Conservation (phyloP, 2,797 vertebrate genomes). For the Coregonus sp. region DNA sequence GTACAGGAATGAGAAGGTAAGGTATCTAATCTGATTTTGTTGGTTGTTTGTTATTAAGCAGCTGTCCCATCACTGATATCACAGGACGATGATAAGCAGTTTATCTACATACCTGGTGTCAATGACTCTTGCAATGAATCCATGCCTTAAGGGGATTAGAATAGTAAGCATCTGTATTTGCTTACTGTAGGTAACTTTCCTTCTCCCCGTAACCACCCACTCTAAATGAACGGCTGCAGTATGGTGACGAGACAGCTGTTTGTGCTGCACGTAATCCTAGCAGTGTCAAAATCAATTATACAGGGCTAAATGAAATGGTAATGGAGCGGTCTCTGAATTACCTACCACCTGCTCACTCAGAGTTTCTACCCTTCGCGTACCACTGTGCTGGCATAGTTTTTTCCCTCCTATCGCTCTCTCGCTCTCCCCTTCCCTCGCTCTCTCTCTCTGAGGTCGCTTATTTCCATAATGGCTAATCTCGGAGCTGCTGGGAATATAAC, state of each 20-base stretch:
- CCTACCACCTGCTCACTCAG: constrained; percentile 29
- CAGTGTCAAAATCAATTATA: constrained; percentile 45
- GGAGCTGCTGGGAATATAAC: constrained; percentile 1
- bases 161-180: constrained; percentile 5
- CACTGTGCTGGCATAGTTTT: background rate
- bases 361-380: constrained; percentile 2
- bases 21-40: background rate
- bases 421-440: background rate
- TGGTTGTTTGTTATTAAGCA: background rate
- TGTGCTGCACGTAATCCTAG: constrained; percentile 24
- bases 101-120: background rate
- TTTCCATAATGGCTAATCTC: constrained; percentile 26
- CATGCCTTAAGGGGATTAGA: background rate
- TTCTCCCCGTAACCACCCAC: constrained; percentile 4
- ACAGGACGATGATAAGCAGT: background rate
- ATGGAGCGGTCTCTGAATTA: constrained; percentile 22
- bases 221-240: constrained; percentile 23
- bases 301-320: constrained; percentile 34
- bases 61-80: background rate
- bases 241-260: constrained; percentile 39
- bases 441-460: constrained; percentile 5
- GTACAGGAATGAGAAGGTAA: background rate
- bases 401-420: constrained; percentile 22
- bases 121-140: background rate
- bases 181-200: background rate